A percentile compares a stretch with the other conserved stretches of the same genome.
Conservation (phyloP, 2,888 invertebrate genomes). For the Hemicrepidius hirtus region DNA sequence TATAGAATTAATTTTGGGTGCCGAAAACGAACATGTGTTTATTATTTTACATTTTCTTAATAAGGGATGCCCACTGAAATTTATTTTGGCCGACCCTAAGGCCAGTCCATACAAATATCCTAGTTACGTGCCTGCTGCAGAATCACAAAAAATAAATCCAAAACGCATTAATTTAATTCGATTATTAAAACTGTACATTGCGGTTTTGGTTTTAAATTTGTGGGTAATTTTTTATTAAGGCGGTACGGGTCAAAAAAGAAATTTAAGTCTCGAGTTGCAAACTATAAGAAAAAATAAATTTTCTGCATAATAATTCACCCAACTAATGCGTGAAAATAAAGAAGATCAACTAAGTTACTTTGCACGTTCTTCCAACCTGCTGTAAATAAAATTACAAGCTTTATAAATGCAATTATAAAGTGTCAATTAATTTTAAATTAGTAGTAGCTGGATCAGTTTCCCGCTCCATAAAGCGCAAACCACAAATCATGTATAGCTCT, state of each 20-base stretch:
- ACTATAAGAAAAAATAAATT: constrained; percentile 10
- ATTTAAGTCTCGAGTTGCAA: constrained; percentile 7
- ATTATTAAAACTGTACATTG: no score
- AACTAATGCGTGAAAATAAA: constrained; percentile 14
- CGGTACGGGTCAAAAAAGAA: constrained; percentile 14
- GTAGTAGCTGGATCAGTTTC: constrained; percentile 27
- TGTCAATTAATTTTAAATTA: constrained; percentile 41
- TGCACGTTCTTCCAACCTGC: constrained; percentile 20
- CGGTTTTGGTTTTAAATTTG: no score
- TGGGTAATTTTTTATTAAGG: no score
- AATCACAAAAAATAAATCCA: no score
- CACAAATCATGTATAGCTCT: constrained; percentile 24
- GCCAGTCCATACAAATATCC: no score
- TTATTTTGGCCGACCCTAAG: no score
- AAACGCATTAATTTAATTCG: no score
- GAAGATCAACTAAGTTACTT: constrained; percentile 10
- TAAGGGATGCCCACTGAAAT: no score
- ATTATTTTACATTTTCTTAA: no score
- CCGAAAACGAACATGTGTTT: no score
- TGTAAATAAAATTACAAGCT: constrained; percentile 33
- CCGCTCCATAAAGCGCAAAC: constrained; percentile 24
- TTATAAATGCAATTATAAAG: constrained; percentile 38
- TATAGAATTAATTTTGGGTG: no score
- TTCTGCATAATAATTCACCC: neutral
- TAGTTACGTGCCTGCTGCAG: no score